Conservation (phyloP, 2,888 invertebrate genomes). For the Heliconius sara region DNA sequence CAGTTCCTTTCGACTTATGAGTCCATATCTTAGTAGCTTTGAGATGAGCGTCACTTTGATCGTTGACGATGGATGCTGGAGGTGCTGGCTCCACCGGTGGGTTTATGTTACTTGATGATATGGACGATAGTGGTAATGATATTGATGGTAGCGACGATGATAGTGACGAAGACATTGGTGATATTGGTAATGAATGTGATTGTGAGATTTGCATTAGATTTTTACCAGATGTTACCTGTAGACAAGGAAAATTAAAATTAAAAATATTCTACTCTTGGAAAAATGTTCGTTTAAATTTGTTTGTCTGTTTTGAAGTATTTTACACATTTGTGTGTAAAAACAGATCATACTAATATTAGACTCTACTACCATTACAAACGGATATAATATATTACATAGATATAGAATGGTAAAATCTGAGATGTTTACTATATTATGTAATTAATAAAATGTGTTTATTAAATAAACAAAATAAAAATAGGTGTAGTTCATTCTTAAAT, state of each 20-base stretch:
- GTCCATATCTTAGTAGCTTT: constrained; percentile 77
- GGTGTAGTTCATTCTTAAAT: no score
- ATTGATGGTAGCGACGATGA: constrained; percentile 45
- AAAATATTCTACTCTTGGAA: not conserved
- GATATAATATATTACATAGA: no score
- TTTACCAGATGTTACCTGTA: constrained; percentile 61
- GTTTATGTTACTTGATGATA: constrained; percentile 46
- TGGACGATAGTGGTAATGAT: constrained; percentile 42
- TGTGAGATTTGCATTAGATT: constrained; percentile 29
- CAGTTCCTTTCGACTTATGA: constrained; percentile 72
- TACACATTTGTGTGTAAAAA: no score
- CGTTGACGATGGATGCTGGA: constrained; percentile 59
- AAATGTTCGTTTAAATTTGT: no score
- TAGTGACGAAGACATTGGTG: constrained; percentile 41
- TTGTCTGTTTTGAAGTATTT: no score
- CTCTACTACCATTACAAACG: no score
- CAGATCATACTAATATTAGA: no score
- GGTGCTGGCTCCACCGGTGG: constrained; percentile 67
- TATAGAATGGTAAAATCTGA: no score
- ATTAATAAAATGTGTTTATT: no score
- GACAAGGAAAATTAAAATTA: constrained; percentile 42
- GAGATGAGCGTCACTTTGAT: constrained; percentile 75
- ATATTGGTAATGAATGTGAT: constrained; percentile 41
- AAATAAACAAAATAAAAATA: no score
- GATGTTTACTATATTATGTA: no score